Conservation (phyloP, 1,140 invertebrate species). For the Fragariocoptes setiger region DNA sequence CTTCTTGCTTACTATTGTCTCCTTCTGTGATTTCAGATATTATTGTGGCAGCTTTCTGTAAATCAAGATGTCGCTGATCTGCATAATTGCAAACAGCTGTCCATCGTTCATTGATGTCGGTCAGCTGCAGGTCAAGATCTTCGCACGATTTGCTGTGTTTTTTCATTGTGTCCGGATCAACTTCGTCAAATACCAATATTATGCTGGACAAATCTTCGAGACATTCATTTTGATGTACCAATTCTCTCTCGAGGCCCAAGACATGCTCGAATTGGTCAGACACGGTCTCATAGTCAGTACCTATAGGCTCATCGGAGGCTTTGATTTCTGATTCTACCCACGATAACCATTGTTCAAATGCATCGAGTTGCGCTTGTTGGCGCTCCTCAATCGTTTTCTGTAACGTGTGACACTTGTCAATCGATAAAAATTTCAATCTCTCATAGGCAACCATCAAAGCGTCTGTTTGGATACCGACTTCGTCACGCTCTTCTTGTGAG, state of each 20-base stretch:
- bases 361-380: background rate
- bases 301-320: background rate
- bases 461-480: background rate
- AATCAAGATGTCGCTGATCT: background rate
- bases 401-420: background rate
- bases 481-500: background rate
- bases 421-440: background rate
- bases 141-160: background rate
- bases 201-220: background rate
- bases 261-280: background rate
- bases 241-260: background rate
- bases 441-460: background rate
- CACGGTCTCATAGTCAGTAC: background rate
- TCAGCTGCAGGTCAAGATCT: background rate
- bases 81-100: background rate
- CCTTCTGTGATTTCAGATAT: background rate
- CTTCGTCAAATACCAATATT: background rate
- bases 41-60: background rate
- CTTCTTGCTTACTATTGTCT: background rate
- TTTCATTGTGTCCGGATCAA: background rate
- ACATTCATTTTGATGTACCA: background rate
- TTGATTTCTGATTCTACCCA: background rate
- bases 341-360: background rate
- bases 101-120: background rate
- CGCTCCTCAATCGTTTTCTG: background rate